phyloP scores from a whole-genome alignment of 2,113 vertebrate genomes.

The Lepus americanus region DNA sequence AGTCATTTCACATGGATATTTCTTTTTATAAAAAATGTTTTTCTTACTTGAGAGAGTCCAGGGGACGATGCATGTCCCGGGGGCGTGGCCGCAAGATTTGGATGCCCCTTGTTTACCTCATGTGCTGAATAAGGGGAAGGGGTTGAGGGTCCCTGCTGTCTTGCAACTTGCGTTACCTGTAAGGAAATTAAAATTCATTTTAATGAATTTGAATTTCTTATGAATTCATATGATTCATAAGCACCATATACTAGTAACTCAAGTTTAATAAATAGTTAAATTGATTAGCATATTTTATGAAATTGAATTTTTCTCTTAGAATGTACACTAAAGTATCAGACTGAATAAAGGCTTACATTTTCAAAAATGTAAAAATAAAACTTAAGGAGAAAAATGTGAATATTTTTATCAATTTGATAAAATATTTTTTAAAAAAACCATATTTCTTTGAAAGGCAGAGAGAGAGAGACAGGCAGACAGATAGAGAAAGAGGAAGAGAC shows the following conservation, averaged over 20 bases:
- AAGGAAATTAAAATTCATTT: slow-evolving; percentile 86
- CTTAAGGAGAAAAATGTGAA: neutral
- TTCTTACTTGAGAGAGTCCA: slow-evolving; percentile 97
- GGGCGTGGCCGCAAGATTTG: slow-evolving; percentile 94
- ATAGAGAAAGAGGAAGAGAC: too few species aligned
- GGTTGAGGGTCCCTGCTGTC: slow-evolving; percentile 92
- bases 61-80: slow-evolving; percentile 96
- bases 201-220: too few species aligned
- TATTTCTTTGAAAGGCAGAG: too few species aligned
- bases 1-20: too few species aligned
- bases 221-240: slow-evolving; percentile 30
- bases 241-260: slow-evolving; percentile 77
- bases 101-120: slow-evolving; percentile 98
- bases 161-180: slow-evolving; percentile 94
- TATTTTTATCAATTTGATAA: slow-evolving; percentile 36
- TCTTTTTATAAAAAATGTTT: slow-evolving; percentile 22
- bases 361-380: neutral
- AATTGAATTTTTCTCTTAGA: neutral
- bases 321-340: neutral
- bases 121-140: slow-evolving; percentile 94
- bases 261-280: slow-evolving; percentile 39
- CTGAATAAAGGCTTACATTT: neutral
- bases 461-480: too few species aligned
- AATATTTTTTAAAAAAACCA: too few species aligned
- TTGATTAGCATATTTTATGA: neutral